Conservation (phyloP, 2,797 vertebrate species). For the Octomys mimax region DNA sequence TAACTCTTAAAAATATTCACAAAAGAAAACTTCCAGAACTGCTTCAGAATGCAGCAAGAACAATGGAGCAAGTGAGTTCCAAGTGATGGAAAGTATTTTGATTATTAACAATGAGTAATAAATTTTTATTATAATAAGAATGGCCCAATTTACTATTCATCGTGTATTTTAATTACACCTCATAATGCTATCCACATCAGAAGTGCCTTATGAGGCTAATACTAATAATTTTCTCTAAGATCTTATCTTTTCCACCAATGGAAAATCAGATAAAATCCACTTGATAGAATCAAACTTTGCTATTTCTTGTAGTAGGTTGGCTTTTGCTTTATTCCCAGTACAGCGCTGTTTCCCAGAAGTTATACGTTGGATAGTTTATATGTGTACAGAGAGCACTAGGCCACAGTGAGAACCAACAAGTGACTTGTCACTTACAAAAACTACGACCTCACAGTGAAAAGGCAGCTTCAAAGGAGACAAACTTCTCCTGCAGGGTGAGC, state of each 20-base stretch:
- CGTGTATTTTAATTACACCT: neutral
- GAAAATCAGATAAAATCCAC: neutral
- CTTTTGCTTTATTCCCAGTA: neutral
- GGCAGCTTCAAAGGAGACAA: neutral
- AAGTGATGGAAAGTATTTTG: neutral
- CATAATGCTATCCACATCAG: neutral
- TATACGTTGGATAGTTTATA: no score
- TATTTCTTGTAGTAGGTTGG: neutral
- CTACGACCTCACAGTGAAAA: neutral
- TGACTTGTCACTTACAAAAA: neutral
- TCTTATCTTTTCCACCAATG: neutral
- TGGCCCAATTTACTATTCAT: neutral
- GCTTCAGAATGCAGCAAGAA: neutral
- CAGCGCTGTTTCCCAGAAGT: neutral
- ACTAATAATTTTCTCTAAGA: conserved; percentile 57
- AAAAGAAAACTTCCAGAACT: neutral
- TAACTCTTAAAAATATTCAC: neutral
- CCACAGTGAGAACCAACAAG: no score
- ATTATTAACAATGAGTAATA: neutral
- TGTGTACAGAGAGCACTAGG: neutral
- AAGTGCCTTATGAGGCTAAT: conserved; percentile 25
- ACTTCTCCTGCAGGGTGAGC: neutral
- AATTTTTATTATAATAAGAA: neutral
- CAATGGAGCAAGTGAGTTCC: neutral
- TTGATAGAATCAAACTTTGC: neutral